phyloP scores from a whole-genome alignment of 1,140 invertebrate species.

The Drosophila sulfurigaster region DNA sequence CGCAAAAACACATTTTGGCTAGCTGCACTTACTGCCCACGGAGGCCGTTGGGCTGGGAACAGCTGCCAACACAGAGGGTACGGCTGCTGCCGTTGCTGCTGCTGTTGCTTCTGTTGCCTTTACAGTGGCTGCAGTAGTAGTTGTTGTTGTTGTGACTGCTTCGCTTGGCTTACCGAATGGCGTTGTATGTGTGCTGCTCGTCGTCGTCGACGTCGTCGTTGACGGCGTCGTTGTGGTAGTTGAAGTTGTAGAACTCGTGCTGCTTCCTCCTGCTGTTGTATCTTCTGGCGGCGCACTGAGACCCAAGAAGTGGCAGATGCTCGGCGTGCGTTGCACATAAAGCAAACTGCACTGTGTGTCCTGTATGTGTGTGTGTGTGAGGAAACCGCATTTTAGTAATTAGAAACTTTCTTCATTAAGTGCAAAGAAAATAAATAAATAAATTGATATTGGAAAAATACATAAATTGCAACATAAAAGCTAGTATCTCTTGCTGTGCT shows the following conservation, averaged over 20 bases:
- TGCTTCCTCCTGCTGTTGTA: slow-evolving; percentile 10
- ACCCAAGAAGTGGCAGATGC: slow-evolving; percentile 78
- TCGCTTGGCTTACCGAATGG: slow-evolving; percentile 66
- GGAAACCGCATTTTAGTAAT: slow-evolving; percentile 57
- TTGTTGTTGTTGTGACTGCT: slow-evolving; percentile 13
- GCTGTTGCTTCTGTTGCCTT: slow-evolving; percentile 39
- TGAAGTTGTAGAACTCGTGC: background rate
- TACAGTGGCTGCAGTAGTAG: slow-evolving; percentile 33
- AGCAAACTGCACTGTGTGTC: slow-evolving; percentile 76
- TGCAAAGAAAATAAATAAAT: slow-evolving; percentile 72
- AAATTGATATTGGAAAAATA: slow-evolving; percentile 73
- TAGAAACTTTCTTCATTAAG: slow-evolving; percentile 81
- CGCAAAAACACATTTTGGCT: slow-evolving; percentile 12
- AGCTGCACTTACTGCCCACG: slow-evolving; percentile 80
- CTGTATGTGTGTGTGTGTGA: slow-evolving; percentile 38
- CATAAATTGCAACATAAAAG: slow-evolving; percentile 63
- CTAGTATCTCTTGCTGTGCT: slow-evolving; percentile 9
- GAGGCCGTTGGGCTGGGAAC: slow-evolving; percentile 71
- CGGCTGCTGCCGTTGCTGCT: slow-evolving; percentile 33
- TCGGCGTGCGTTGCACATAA: slow-evolving; percentile 73
- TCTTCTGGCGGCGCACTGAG: slow-evolving; percentile 44
- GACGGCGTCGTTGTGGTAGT: slow-evolving; percentile 21
- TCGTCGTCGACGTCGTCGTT: slow-evolving; percentile 23
- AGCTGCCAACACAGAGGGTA: slow-evolving; percentile 31
- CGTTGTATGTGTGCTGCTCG: slow-evolving; percentile 38